Conservation (phyloP, 2,888 invertebrate species). For the Spodoptera littoralis region DNA sequence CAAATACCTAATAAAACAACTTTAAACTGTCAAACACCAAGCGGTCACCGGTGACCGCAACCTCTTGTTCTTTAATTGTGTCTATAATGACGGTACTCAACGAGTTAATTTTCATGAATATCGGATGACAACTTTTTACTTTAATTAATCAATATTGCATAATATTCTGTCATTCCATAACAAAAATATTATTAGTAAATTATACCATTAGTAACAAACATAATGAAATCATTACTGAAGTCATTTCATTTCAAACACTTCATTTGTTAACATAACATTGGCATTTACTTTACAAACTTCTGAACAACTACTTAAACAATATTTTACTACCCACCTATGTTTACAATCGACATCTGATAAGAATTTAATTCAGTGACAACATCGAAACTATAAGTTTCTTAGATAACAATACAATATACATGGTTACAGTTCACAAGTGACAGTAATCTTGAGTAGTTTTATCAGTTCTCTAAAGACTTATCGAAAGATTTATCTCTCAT, state of each 20-base stretch:
- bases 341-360: slow-evolving; percentile 31
- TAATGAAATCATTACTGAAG: slow-evolving; percentile 21
- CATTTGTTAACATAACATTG: slow-evolving; percentile 35
- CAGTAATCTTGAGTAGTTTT: slow-evolving; percentile 19
- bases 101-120: slow-evolving; percentile 2
- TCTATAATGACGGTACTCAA: too few species aligned
- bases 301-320: slow-evolving; percentile 16
- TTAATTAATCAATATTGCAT: too few species aligned
- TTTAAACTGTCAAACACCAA: too few species aligned
- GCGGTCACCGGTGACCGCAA: too few species aligned
- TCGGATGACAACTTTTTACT: too few species aligned
- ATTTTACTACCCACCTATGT: slow-evolving; percentile 9
- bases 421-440: not conserved
- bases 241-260: slow-evolving; percentile 28
- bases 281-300: slow-evolving; percentile 13
- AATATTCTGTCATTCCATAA: too few species aligned
- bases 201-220: slow-evolving; percentile 4
- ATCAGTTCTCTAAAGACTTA: slow-evolving; percentile 24
- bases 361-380: slow-evolving; percentile 13
- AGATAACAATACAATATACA: not conserved
- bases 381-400: slow-evolving; percentile 15
- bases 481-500: slow-evolving; percentile 9
- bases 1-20: not conserved
- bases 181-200: slow-evolving; percentile 1
- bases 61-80: too few species aligned